Base-by-base conservation (phyloP, 2,797 vertebrate species). In the Hybognathus amarus region DNA sequence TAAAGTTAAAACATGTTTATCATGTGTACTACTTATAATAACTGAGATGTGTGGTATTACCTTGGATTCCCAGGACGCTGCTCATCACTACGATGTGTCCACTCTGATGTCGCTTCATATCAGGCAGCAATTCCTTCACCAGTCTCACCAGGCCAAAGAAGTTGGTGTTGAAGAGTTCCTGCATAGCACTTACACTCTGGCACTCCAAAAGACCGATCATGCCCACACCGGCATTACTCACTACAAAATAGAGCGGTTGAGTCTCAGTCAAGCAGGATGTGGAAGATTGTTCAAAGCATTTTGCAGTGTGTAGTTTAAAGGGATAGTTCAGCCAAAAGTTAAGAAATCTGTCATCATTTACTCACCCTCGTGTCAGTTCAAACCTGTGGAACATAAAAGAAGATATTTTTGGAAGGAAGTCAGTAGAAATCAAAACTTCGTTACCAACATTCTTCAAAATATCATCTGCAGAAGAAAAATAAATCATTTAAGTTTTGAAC, bases 71-170 rank as follows among this genome's bases (percentile, higher is more conserved):
- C 92, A 94, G 84, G 82, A 94, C 90, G 33, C 94, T 94, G 90
- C 94, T 94, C 92, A 94, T 95, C 85, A 94, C 93, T 42, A 95
- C 92, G 13, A 94, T 90, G 47, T 95, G 94, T 50, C 94, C 94
- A 0, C 85, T 89, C 80, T 90, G 88, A 15, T 83, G 91, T 38
- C 80, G 88, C 89, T 95, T 95, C 94, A 95, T 95, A 84, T 93
- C 92, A 0, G 94, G 94, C 68, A 95, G 90, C 69, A 94, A 47
- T 86, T 94, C 93, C 64, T 90, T 93, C 75, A 95, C 88, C 85
- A 95, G 89, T 11, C 93, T 91, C 10, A 87, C 91, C 89, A 94
- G 87, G 24, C 93, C 93, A 45, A 95, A 94, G 87, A 94, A 92
- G 86, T 95, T 95, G 22, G 90, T 94, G 75, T 94, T 90, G 30